Evolutionary conservation across 1,140 invertebrate genomes (phyloP).

Genomic region (Mya arenaria): DNA sequence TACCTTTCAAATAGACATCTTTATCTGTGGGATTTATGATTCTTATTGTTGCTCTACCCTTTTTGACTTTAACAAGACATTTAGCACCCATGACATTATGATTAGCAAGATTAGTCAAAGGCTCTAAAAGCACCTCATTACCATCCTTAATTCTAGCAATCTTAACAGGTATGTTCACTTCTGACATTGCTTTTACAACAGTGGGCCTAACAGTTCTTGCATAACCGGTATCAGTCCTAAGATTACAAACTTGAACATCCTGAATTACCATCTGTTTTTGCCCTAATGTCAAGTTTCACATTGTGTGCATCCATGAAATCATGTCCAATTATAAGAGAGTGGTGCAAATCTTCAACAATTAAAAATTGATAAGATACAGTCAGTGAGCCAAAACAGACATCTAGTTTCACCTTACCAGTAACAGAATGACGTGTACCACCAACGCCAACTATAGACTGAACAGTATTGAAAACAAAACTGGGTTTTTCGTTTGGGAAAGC

Average conservation of each 20-base stretch:
- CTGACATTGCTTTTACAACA: not conserved
- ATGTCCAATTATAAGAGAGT: conserved; percentile 17
- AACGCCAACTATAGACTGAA: not conserved
- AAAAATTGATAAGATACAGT: not conserved
- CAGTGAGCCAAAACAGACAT: not conserved
- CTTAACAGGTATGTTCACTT: not conserved
- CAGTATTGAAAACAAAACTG: not conserved
- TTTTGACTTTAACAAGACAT: too few species aligned
- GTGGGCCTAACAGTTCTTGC: not conserved
- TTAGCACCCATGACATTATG: too few species aligned
- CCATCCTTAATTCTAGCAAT: not conserved
- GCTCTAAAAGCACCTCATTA: not conserved
- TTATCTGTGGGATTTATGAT: too few species aligned
- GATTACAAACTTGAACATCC: not conserved
- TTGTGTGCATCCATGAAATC: conserved; percentile 18
- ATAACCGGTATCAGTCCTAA: conserved; percentile 1
- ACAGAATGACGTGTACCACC: conserved; percentile 8
- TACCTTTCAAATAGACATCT: too few species aligned
- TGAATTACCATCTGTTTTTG: not conserved
- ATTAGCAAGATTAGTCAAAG: too few species aligned
- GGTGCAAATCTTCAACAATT: conserved; percentile 18
- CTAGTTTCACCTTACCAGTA: not conserved
- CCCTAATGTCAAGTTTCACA: not conserved
- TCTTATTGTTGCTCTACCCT: too few species aligned
- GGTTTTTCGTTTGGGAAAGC: not conserved